Evolutionary conservation across 1,140 invertebrate species (phyloP).

Genomic region (Bombus balteatus): DNA sequence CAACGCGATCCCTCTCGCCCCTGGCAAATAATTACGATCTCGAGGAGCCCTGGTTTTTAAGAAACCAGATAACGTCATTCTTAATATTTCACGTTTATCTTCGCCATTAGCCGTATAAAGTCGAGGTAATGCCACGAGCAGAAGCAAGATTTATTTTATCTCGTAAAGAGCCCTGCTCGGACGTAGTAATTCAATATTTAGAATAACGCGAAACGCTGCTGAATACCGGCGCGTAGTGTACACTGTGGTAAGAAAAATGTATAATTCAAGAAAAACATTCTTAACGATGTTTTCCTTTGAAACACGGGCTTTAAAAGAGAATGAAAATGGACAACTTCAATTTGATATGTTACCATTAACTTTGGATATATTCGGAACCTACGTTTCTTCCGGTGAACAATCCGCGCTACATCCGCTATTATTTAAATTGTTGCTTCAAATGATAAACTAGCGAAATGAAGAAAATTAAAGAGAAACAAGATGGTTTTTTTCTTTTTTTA

Average conservation of each 20-base stretch:
- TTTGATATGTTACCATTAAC: background rate
- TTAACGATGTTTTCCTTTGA: background rate
- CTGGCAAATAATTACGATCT: background rate
- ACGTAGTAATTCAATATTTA: conserved; percentile 6
- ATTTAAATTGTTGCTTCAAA: background rate
- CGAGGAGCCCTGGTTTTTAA: background rate
- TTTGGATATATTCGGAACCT: background rate
- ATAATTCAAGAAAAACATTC: background rate
- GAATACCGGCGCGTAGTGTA: background rate
- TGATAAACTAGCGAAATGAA: too few species aligned
- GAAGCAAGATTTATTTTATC: conserved; percentile 19
- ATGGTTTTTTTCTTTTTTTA: too few species aligned
- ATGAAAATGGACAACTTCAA: background rate
- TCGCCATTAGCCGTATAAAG: conserved; percentile 11
- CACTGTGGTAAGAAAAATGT: background rate
- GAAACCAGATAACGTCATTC: conserved; percentile 10
- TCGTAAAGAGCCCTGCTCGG: conserved; percentile 1
- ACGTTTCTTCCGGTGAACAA: background rate
- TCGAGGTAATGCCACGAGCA: background rate
- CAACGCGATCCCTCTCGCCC: background rate
- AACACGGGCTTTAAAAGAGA: background rate
- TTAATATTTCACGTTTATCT: conserved; percentile 25
- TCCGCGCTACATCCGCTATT: background rate
- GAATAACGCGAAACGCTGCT: background rate
- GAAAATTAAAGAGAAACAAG: too few species aligned